A percentile compares a stretch with the other conserved stretches of the same genome.
Conservation (phyloP, 1,140 invertebrate species). For the Drosophila athabasca region DNA sequence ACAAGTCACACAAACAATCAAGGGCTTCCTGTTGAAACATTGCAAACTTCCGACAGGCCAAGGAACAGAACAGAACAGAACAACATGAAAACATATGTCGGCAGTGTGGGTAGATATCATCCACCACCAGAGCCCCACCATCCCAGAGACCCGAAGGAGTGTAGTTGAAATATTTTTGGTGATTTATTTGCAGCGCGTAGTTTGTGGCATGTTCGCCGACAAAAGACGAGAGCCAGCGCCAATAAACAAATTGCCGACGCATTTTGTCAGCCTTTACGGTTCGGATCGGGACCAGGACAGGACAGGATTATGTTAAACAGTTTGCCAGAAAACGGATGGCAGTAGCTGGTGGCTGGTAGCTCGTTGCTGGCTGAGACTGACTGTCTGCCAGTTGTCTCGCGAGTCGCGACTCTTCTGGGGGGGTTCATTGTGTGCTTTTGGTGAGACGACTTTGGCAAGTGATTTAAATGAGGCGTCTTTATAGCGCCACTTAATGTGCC, state of each 20-base stretch:
- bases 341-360: neutral
- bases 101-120: constrained; percentile 57
- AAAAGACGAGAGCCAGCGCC: constrained; percentile 67
- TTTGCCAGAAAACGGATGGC: constrained; percentile 22
- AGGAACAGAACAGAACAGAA: constrained; percentile 47
- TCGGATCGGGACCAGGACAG: constrained; percentile 1
- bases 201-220: constrained; percentile 80
- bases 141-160: constrained; percentile 20
- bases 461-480: constrained; percentile 74
- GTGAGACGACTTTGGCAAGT: constrained; percentile 42
- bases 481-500: constrained; percentile 74
- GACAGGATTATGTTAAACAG: constrained; percentile 80
- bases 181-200: constrained; percentile 80
- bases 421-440: constrained; percentile 28
- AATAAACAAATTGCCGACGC: constrained; percentile 82
- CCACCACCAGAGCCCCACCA: constrained; percentile 7
- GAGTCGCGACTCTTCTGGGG: constrained; percentile 15
- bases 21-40: constrained; percentile 79
- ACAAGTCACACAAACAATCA: constrained; percentile 69
- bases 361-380: constrained; percentile 11
- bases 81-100: constrained; percentile 68
- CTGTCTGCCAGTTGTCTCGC: constrained; percentile 28
- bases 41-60: constrained; percentile 78
- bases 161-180: constrained; percentile 82
- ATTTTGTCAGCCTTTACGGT: constrained; percentile 70